Conservation (phyloP, 1,140 invertebrate genomes). For the Phenacoccus solenopsis region DNA sequence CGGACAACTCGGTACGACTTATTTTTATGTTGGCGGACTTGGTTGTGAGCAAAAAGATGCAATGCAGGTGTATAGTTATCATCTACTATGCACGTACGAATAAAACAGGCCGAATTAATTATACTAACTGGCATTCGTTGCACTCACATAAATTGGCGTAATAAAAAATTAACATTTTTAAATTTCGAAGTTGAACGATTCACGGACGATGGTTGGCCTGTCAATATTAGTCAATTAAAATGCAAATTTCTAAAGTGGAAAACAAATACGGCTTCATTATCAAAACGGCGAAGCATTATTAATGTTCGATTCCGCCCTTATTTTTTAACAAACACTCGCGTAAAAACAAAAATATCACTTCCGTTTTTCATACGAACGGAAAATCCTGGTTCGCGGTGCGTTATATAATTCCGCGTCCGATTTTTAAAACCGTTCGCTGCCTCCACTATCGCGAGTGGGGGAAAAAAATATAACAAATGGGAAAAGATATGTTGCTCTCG, state of each 20-base stretch:
- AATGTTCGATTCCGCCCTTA: slow-evolving; percentile 13
- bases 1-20: too few relatives aligned
- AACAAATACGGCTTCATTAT: neutral
- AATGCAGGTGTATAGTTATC: too few relatives aligned
- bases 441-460: neutral
- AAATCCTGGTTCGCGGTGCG: slow-evolving; percentile 7
- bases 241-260: neutral
- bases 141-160: too few relatives aligned
- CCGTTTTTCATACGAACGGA: slow-evolving; percentile 12
- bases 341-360: slow-evolving; percentile 17
- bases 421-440: slow-evolving; percentile 9
- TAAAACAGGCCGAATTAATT: too few relatives aligned
- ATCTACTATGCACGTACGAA: too few relatives aligned
- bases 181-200: too few relatives aligned
- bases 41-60: too few relatives aligned
- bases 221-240: neutral
- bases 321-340: slow-evolving; percentile 14
- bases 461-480: slow-evolving; percentile 12
- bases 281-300: slow-evolving; percentile 10
- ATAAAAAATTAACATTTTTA: too few relatives aligned
- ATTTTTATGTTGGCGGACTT: too few relatives aligned
- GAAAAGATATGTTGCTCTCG: slow-evolving; percentile 17
- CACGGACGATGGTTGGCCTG: neutral
- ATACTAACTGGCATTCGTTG: too few relatives aligned
- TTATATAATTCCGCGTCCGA: slow-evolving; percentile 5